Evolutionary conservation across 2,888 invertebrate genomes (phyloP), one percentile per base, ranked within the genome.

Genomic region (Cremastobaeus sp.): DNA sequence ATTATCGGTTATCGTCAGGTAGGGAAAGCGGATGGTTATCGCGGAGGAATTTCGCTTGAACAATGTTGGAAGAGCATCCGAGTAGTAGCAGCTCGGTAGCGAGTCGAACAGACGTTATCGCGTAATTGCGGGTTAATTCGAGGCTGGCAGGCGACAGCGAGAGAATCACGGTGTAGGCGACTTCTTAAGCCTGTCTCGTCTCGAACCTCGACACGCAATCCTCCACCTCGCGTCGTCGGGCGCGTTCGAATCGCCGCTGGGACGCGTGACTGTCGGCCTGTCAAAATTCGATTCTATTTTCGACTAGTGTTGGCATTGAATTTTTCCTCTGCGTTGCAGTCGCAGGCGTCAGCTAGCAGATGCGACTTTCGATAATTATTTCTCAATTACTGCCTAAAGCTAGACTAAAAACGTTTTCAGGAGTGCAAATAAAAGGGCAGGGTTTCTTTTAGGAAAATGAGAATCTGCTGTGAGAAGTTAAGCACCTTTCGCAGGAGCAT

Each of bases 111-210:
- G 77, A 79, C 82, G 80, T 81, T 81, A 83, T 82, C 83, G 81
- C 80, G 83, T 84, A 86, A 86, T 86, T 86, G 84, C 79, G 79
- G 82, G 84, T 86, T 85, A 86, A 85, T 82, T 84, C 82, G 85
- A 79, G 76, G 78, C 78, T 81, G 77, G 76, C 80, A 79, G 79
- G 77, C 80, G 80, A 79, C 78, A 76, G 77, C 73, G 73, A 77
- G 62, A 69, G 75, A 74, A 79, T 78, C 75, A 77, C 79, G 73
- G 83, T 81, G 84, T 84, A 83, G 84, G 82, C 83, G 83, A 81
- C 74, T 79, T 69, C 57, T 72, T 69, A 64, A 65, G 66, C 64
- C 37, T 74, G 59, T 74, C 68, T 66, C 71, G 52, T 72, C 72
- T 68, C 62, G 70, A 48, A 66, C 72, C 70, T 69, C 68, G 60